Conservation (phyloP, 2,797 vertebrate species). For the Micrastur ruficollis region DNA sequence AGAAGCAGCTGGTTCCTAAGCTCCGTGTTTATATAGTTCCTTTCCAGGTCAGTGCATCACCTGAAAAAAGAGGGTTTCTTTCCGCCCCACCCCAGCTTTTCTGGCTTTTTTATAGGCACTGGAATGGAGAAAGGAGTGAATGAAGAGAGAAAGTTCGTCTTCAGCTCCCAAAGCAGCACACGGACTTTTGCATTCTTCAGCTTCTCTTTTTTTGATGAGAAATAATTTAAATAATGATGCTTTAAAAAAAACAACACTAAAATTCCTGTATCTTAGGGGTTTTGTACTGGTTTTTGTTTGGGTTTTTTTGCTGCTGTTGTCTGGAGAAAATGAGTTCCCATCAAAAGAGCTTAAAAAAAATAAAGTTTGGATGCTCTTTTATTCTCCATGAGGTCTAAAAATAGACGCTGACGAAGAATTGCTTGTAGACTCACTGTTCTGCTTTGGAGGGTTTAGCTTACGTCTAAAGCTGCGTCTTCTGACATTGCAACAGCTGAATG, state of each 20-base stretch:
- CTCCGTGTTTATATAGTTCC: not conserved
- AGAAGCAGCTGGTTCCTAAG: not conserved
- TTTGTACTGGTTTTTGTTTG: not conserved
- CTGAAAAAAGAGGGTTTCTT: not conserved
- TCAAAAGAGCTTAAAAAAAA: not conserved
- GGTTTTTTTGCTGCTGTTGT: not conserved
- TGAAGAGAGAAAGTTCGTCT: not conserved
- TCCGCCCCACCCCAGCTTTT: not conserved
- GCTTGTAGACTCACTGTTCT: not conserved
- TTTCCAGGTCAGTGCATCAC: not conserved
- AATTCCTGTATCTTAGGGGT: not conserved
- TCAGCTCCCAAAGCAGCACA: not conserved
- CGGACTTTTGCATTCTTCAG: not conserved
- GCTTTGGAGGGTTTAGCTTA: not conserved
- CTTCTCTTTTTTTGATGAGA: not conserved
- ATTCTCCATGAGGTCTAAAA: not conserved
- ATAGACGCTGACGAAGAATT: not conserved
- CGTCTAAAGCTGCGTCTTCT: not conserved
- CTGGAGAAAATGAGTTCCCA: not conserved
- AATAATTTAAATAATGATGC: not conserved
- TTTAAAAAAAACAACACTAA: not conserved
- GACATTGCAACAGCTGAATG: not conserved
- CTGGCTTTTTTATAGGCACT: not conserved
- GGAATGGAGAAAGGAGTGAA: not conserved
- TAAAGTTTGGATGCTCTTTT: not conserved